phyloP scores from a whole-genome alignment of 2,113 vertebrate species.

The Campylomormyrus numenius region DNA sequence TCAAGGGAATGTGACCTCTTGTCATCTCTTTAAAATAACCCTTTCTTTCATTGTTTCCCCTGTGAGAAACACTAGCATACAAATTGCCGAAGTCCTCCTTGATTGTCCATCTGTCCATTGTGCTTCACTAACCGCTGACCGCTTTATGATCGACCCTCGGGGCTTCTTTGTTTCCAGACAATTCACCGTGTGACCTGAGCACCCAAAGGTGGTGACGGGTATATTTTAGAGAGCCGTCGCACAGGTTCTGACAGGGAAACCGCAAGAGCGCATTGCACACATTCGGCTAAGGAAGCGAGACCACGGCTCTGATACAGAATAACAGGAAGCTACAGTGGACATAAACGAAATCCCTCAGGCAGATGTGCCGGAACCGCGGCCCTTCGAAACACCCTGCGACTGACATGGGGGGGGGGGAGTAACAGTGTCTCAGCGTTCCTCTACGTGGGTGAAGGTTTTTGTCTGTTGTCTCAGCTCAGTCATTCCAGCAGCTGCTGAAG shows the following conservation, averaged over 20 bases:
- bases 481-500: not conserved
- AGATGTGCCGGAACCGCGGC: not conserved
- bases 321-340: conserved; percentile 1
- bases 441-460: not conserved
- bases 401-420: not conserved
- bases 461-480: not conserved
- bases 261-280: not conserved
- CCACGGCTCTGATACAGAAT: not conserved
- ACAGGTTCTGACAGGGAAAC: not conserved
- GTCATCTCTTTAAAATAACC: not conserved
- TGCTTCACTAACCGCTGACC: not conserved
- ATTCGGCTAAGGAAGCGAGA: not conserved
- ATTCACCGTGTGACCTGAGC: not conserved
- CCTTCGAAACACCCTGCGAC: not conserved
- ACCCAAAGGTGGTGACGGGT: not conserved
- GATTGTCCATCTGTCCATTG: not conserved
- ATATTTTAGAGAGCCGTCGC: not conserved
- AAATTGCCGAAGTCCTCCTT: not conserved
- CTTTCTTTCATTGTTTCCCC: not conserved
- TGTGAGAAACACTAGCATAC: not conserved
- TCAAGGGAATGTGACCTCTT: not conserved
- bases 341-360: not conserved
- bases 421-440: not conserved
- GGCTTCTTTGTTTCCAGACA: not conserved
- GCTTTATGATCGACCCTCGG: not conserved